These are phyloP conservation scores for Babylonia areolata DNA, from an alignment of 1,140 invertebrate species.

Conservation along the genomic window DNA sequence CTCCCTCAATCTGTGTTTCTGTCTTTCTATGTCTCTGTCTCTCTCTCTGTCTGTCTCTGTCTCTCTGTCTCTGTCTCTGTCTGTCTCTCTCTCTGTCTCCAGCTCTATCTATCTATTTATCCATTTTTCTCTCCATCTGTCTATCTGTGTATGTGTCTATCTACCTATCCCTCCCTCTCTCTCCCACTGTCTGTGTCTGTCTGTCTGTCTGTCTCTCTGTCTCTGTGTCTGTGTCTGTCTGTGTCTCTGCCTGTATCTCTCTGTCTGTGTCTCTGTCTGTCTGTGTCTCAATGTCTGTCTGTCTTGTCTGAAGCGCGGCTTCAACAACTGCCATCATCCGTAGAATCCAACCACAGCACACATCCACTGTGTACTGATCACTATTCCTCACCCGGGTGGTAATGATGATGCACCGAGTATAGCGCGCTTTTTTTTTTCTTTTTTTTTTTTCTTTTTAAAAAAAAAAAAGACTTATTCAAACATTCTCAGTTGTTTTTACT, in stretches of 20 bases:
- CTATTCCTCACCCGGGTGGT: too few relatives aligned
- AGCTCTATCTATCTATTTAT: background rate
- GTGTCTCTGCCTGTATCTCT: background rate
- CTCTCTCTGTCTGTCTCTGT: background rate
- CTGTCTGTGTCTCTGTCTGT: background rate
- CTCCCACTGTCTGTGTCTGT: background rate
- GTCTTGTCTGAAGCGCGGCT: too few relatives aligned
- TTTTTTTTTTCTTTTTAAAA: too few relatives aligned
- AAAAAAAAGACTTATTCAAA: too few relatives aligned
- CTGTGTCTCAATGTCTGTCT: background rate
- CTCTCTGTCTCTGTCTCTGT: slow-evolving; percentile 8
- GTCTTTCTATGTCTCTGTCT: background rate
- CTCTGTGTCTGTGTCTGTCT: background rate
- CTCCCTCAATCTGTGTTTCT: background rate
- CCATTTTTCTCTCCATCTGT: background rate
- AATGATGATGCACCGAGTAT: too few relatives aligned
- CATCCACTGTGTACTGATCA: too few relatives aligned
- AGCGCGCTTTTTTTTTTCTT: too few relatives aligned
- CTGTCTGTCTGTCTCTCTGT: slow-evolving; percentile 6
- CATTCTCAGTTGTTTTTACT: too few relatives aligned
- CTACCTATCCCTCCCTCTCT: background rate
- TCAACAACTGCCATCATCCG: too few relatives aligned
- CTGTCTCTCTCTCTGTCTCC: slow-evolving; percentile 20
- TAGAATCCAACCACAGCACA: too few relatives aligned
- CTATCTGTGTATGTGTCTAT: background rate